Evolutionary conservation across 2,113 vertebrate genomes (phyloP), one percentile per base, ranked within the genome.

Genomic region (Brienomyrus longianalis): DNA sequence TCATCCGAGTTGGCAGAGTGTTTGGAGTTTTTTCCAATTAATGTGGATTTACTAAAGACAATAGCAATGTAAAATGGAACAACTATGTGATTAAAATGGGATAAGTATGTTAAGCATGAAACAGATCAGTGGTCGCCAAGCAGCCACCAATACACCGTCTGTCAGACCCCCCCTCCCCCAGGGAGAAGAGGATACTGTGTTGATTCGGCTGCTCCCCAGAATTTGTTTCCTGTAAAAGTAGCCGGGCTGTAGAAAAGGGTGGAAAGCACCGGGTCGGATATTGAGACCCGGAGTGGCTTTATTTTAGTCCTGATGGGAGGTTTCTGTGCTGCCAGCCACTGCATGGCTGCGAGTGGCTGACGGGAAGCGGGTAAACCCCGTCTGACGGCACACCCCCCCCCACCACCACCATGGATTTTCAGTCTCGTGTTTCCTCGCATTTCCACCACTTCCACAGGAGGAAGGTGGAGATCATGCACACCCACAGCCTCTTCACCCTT

Each of bases 401-500:
- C 8, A n/a, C 9, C 52, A 3, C 51, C 51, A 52, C 5, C 56
- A 9, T 0, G n/a, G 59, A 23, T 62, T 27, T 27, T 27, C 23
- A 27, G 80, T 15, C 83, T 84, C 19, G 9, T 50, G 23, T 50
- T 15, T 83, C 19, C 39, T 43, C 21, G 1, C 48, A 15, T 52
- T 51, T 31, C 15, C 74, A 1, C 74, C 74, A 31, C 56, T 47
- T 90, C 90, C 89, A 5, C 92, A 99, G 98, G 93, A 95, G 98
- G 92, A 99, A 99, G 95, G 98, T 99, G 91, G 98, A 99, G 95
- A 99, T 99, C 93, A 99, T 99, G 98, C 98, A 99, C 91, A 99
- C 98, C 56, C 98, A 99, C 94, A 99, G 98, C 92, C 97, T 99
- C 88, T 99, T 99, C 95, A 99, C 98, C 1, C 96, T 99, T 89